Evolutionary conservation across 2,888 invertebrate genomes (phyloP), one percentile per base, ranked within the genome.

Genomic region (Octodonta nipae): DNA sequence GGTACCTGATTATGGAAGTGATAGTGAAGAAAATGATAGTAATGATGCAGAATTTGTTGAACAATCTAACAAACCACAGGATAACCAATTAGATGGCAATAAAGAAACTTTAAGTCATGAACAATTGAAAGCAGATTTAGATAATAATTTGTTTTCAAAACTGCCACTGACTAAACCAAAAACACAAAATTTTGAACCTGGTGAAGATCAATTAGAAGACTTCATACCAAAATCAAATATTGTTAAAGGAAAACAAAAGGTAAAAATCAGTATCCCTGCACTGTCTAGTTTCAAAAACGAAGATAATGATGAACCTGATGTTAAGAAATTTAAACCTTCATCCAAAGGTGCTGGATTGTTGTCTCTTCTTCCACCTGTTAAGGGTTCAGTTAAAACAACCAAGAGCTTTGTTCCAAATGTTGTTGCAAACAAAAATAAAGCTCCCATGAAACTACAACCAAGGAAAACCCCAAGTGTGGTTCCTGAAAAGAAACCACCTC

Each of bases 151-250:
- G 22, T 47, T 55, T 31, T 43, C 47, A 22, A 39, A 34, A 17
- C 38, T 54, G 14, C 55, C 54, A 5, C 40, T 48, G 36, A 45
- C 36, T n/a, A 46, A 48, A 38, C 16, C 33, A 12, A n/a, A 12
- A 25, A 10, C 20, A 26, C 36, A 39, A 27, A 37, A 43, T 25
- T 36, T 42, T 12, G 34, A 38, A 27, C n/a, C n/a, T n/a, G n/a
- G n/a, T n/a, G 51, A 51, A 25, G 53, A 50, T 30, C 37, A 48
- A 37, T 40, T 55, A 13, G 55, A 55, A 43, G 54, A 55, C 36
- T 55, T 55, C 30, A 49, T 55, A 26, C 54, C 54, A 4, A 55
- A 52, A 42, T 44, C 47, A 12, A 37, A 44, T 34, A 37, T 39
- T 17, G 6, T 28, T 10, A 50, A 47, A 31, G 43, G 44, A 17